Evolutionary conservation across 2,113 vertebrate species (phyloP).

Genomic region (Plecotus auritus): DNA sequence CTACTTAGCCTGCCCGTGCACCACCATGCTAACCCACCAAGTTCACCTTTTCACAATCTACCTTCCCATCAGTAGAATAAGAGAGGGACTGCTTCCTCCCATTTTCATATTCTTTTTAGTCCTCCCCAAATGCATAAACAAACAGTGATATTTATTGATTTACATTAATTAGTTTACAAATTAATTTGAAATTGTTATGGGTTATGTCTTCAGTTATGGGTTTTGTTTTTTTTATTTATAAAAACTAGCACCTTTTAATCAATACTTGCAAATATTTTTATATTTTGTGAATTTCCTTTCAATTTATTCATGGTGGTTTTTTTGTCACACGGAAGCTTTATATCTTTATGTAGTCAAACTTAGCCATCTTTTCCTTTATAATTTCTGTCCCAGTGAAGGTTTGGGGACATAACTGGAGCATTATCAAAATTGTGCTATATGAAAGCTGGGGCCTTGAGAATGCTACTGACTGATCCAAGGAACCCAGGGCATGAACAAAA

Average conservation of each 20-base stretch:
- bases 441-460: background rate
- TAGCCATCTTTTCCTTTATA: background rate
- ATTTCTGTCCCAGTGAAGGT: background rate
- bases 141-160: background rate
- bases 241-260: background rate
- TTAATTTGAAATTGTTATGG: background rate
- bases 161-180: background rate
- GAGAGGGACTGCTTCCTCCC: background rate
- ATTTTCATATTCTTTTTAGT: background rate
- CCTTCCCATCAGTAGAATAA: background rate
- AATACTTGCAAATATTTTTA: background rate
- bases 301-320: background rate
- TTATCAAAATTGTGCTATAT: background rate
- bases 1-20: too few species aligned
- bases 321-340: background rate
- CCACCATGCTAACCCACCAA: too few species aligned
- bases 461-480: background rate
- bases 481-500: background rate
- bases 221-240: background rate
- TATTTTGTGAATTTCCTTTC: background rate
- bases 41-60: background rate
- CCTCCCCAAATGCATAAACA: background rate
- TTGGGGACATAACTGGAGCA: too few species aligned
- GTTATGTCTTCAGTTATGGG: background rate
- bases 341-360: background rate